Evolutionary conservation across 2,113 vertebrate species (phyloP).

Genomic region (Tachysurus fulvidraco): DNA sequence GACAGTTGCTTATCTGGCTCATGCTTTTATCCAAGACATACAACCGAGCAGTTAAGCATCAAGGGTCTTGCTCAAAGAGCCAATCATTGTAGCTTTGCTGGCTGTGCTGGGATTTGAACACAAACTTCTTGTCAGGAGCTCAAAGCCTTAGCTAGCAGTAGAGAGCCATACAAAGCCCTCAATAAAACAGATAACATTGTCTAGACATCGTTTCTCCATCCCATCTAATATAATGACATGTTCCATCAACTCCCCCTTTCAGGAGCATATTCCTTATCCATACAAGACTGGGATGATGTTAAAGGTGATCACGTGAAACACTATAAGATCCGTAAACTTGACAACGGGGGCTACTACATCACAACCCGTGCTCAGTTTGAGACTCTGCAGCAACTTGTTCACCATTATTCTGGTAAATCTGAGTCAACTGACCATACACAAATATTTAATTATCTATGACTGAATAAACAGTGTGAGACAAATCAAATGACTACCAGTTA

Average conservation of each 20-base stretch:
- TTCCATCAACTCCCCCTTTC: slow-evolving; percentile 36
- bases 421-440: slow-evolving; percentile 7
- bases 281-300: slow-evolving; percentile 98
- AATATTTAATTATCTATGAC: not conserved
- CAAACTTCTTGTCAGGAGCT: not conserved
- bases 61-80: not conserved
- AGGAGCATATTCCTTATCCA: slow-evolving; percentile 98
- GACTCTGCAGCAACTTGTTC: slow-evolving; percentile 96
- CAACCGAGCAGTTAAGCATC: not conserved
- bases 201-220: not conserved
- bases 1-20: not conserved
- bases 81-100: not conserved
- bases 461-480: not conserved
- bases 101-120: not conserved
- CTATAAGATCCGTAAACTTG: slow-evolving; percentile 98
- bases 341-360: slow-evolving; percentile 98
- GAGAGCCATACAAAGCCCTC: too few species aligned
- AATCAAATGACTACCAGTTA: not conserved
- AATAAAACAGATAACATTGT: not conserved
- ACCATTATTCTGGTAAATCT: slow-evolving; percentile 92
- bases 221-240: not conserved
- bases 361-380: slow-evolving; percentile 98
- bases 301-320: slow-evolving; percentile 99
- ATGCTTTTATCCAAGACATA: not conserved
- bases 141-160: too few species aligned